These are phyloP conservation scores for Globia sparganii DNA, from an alignment of 2,888 invertebrate genomes.

Conservation along the genomic window DNA sequence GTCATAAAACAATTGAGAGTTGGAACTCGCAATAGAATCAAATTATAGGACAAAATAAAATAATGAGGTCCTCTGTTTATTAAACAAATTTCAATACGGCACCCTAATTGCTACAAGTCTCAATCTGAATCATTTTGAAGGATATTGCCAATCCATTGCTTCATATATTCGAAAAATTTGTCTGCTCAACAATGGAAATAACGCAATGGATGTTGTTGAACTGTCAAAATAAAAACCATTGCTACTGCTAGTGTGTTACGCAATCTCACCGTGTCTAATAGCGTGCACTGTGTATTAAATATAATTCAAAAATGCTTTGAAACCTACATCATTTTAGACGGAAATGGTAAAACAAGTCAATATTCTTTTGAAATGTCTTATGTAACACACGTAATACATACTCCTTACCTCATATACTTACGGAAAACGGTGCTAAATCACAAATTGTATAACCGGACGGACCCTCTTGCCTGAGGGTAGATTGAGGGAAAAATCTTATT, in stretches of 20 bases:
- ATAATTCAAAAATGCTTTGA: background rate
- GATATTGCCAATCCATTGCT: background rate
- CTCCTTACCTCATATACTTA: constrained; percentile 45
- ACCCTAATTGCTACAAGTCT: too few relatives aligned
- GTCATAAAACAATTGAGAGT: constrained; percentile 1
- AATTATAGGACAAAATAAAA: background rate
- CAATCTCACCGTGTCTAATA: too few relatives aligned
- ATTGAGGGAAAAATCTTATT: constrained; percentile 90
- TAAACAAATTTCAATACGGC: too few relatives aligned
- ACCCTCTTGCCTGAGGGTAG: constrained; percentile 71
- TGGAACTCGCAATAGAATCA: background rate
- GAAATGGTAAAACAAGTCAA: background rate
- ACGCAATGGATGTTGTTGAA: background rate
- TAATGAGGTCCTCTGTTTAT: background rate
- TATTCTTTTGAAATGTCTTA: background rate
- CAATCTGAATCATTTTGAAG: too few relatives aligned
- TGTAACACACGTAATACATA: constrained; percentile 27
- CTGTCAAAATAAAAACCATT: background rate
- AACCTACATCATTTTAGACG: background rate
- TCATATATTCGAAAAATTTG: too few relatives aligned
- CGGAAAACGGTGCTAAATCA: constrained; percentile 67
- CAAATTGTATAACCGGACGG: constrained; percentile 85
- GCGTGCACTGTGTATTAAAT: background rate
- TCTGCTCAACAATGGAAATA: too few relatives aligned
- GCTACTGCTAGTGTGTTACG: background rate